Base-by-base conservation (phyloP, 2,888 invertebrate genomes). In the Agrochola macilenta region DNA sequence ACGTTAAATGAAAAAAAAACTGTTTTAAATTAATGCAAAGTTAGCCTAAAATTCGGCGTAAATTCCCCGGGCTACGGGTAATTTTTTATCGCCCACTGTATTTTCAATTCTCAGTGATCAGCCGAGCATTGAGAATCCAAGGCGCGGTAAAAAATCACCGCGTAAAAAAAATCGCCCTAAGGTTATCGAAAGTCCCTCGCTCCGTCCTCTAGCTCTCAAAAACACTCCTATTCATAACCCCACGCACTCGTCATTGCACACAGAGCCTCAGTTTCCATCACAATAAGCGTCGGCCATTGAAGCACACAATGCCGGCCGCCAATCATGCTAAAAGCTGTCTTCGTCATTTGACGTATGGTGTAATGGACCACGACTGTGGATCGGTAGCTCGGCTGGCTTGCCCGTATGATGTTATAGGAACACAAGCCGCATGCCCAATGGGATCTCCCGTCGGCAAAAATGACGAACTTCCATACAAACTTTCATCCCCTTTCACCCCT, bases 261-360 rank as follows among this genome's bases (percentile, higher is more conserved):
- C 52, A 69, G 20, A 63, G n/a, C 66, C 17, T 66, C 43, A 49
- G 84, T 70, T 64, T 52, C 35, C 63, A 63, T 35, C 72, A 69
- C 81, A 72, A 78, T 58, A 54, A 64, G 35, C 39, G 26, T 46
- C 64, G 46, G 12, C 65, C 81, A 75, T 78, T 80, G 74, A 71
- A 39, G 63, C 58, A 52, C 63, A 86, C 89, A 85, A 86, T 87
- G 52, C 72, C 54, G 72, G 64, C 58, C 76, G 79, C 86, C 85
- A 88, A 88, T 88, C 89, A 74, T 54, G 68, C 86, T 88, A 88
- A 88, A 85, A 88, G 88, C 88, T 63, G 66, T 63, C 85, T 61
- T 54, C 78, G 60, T 65, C 69, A 72, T 76, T 64, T 81, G 86
- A 71, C 72, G 69, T 60, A n/a, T 69, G 61, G 65, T 43, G 49